A percentile compares a stretch with the other conserved stretches of the same genome.
Evolutionary conservation across 1,140 invertebrate species (phyloP).

Genomic region (Daktulosphaira vitifoliae): DNA sequence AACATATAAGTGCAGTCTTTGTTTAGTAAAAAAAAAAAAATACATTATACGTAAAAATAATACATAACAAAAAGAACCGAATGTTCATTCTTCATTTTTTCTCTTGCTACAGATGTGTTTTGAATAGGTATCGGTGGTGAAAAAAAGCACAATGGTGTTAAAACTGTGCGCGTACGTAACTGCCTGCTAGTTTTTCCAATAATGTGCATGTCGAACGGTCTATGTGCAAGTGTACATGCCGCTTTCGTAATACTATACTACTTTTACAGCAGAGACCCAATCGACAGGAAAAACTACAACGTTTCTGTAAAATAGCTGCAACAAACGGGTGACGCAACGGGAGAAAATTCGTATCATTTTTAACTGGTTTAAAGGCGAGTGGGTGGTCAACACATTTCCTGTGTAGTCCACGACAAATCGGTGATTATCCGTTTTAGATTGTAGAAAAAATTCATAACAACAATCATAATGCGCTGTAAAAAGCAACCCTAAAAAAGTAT

Average conservation of each 20-base stretch:
- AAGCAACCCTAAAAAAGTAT: not conserved
- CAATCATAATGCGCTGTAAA: not conserved
- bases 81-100: constrained; percentile 16
- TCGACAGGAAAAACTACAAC: too few species aligned
- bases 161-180: constrained; percentile 16
- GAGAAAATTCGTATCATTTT: constrained; percentile 1
- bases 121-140: constrained; percentile 24
- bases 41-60: too few species aligned
- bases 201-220: constrained; percentile 11
- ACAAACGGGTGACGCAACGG: not conserved
- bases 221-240: not conserved
- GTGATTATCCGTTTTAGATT: not conserved
- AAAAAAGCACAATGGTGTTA: constrained; percentile 32
- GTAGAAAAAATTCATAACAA: not conserved
- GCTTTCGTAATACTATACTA: constrained; percentile 13
- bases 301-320: too few species aligned
- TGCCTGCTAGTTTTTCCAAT: constrained; percentile 16
- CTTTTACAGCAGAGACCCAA: too few species aligned
- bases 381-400: not conserved
- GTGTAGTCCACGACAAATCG: constrained; percentile 6
- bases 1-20: too few species aligned
- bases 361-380: not conserved
- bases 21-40: too few species aligned
- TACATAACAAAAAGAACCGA: constrained; percentile 31
- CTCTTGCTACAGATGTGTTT: not conserved